Evolutionary conservation across 1,140 invertebrate species (phyloP).

Genomic region (Neodiprion virginianus): DNA sequence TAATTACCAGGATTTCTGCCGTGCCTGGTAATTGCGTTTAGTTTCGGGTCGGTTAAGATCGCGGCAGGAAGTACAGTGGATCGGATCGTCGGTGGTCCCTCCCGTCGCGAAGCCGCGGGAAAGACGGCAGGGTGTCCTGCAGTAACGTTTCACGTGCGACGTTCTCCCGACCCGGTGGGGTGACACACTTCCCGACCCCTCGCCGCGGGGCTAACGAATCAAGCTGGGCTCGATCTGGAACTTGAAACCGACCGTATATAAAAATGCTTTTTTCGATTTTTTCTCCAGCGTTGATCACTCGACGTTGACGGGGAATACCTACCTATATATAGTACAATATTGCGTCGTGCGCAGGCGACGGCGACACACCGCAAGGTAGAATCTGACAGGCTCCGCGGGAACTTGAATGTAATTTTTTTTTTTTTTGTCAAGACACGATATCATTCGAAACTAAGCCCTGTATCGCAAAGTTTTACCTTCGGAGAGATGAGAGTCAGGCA

Average conservation of each 20-base stretch:
- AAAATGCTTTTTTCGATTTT: background rate
- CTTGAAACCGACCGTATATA: background rate
- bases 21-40: background rate
- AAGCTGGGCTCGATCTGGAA: background rate
- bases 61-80: background rate
- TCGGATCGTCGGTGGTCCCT: background rate
- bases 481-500: no score
- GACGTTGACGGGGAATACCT: background rate
- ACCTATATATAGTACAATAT: background rate
- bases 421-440: background rate
- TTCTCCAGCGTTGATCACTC: no score
- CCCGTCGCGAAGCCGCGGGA: background rate
- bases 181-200: constrained; percentile 1
- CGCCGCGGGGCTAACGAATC: background rate
- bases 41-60: background rate
- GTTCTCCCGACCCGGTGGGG: background rate
- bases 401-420: background rate
- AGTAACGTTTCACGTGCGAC: background rate
- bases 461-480: no score
- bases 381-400: background rate
- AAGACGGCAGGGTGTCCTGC: background rate
- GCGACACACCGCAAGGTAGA: background rate
- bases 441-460: no score
- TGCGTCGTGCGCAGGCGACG: background rate
- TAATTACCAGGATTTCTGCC: background rate